Percentiles rank a stretch among this genome's conserved stretches.
Conservation (phyloP, 2,113 vertebrate species). For the Columba janthina region DNA sequence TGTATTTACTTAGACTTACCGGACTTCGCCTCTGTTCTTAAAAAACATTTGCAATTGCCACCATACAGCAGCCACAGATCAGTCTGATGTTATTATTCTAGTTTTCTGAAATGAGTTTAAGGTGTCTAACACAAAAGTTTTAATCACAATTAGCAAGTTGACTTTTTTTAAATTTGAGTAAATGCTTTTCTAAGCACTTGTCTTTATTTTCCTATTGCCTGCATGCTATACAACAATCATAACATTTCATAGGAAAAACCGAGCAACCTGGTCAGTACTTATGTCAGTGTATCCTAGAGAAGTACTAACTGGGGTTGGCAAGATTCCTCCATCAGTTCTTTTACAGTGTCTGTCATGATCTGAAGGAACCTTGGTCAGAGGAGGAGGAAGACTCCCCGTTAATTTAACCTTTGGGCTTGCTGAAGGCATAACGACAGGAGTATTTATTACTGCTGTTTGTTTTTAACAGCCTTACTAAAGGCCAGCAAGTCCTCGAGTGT, state of each 20-base stretch:
- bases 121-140: neutral
- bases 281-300: neutral
- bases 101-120: neutral
- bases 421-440: neutral
- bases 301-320: neutral
- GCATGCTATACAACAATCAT: neutral
- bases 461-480: conserved; percentile 18
- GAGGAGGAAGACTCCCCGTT: neutral
- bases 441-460: conserved; percentile 22
- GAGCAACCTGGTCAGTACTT: neutral
- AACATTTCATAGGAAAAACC: neutral
- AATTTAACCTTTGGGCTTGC: neutral
- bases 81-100: neutral
- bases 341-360: neutral
- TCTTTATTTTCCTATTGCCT: neutral
- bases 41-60: neutral
- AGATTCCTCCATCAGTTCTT: neutral
- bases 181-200: neutral
- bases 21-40: neutral
- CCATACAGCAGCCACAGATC: neutral
- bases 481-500: conserved; percentile 8
- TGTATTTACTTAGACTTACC: neutral
- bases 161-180: neutral
- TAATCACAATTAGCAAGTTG: neutral
- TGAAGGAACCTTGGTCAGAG: neutral